Evolutionary conservation across 2,113 vertebrate species (phyloP).

Genomic region (Agapornis roseicollis): DNA sequence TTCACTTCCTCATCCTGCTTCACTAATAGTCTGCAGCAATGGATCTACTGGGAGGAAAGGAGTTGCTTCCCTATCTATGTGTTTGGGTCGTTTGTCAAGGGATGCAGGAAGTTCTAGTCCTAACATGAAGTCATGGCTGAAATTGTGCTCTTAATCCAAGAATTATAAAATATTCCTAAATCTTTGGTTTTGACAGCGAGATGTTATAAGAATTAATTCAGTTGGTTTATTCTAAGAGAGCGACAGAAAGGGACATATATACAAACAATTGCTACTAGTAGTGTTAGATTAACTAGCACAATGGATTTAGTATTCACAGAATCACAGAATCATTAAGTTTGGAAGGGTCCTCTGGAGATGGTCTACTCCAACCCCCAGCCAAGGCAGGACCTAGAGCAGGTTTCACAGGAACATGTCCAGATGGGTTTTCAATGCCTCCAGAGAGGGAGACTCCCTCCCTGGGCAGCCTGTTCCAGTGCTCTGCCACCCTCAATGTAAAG

Average conservation of each 20-base stretch:
- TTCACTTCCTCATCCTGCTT: neutral
- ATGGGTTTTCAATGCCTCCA: neutral
- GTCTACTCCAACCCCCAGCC: neutral
- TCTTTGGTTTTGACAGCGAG: neutral
- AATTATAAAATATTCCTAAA: neutral
- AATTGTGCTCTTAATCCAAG: neutral
- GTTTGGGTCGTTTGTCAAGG: neutral
- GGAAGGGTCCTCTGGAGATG: neutral
- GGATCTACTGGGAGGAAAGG: neutral
- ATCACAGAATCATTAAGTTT: neutral
- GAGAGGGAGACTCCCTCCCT: neutral
- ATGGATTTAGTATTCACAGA: neutral
- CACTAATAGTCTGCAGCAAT: neutral
- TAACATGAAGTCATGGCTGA: fast-evolving
- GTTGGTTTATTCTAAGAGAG: neutral
- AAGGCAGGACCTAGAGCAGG: neutral
- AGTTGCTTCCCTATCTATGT: neutral
- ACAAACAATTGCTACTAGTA: neutral
- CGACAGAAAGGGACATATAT: neutral
- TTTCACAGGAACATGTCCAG: neutral
- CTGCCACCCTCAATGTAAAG: neutral
- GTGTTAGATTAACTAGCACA: neutral
- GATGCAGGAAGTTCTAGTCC: neutral
- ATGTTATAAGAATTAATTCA: neutral
- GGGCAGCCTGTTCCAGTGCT: neutral